A percentile compares a stretch with the other conserved stretches of the same genome.
These are phyloP conservation scores for Theristicus caerulescens DNA, from an alignment of 2,113 vertebrate species.

Conservation along the genomic window DNA sequence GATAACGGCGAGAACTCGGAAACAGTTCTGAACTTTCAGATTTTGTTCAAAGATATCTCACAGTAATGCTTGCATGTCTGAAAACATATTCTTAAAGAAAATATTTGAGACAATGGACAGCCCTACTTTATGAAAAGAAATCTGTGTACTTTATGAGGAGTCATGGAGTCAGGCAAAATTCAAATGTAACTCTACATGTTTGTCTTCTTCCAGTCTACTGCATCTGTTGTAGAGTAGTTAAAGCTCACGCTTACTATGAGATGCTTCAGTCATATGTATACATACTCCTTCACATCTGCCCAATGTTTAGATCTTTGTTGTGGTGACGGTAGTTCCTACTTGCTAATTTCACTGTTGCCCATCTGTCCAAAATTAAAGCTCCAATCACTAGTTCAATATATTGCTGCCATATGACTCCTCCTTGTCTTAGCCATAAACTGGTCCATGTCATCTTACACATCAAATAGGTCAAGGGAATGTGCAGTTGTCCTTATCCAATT, in stretches of 20 bases:
- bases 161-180: neutral
- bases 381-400: neutral
- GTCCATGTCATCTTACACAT: neutral
- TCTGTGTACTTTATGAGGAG: neutral
- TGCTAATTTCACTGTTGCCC: neutral
- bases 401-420: neutral
- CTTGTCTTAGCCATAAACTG: neutral
- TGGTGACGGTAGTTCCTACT: neutral
- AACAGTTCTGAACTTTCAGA: neutral
- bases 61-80: neutral
- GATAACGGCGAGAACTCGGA: neutral
- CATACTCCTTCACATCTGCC: neutral
- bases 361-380: neutral
- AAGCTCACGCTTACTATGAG: neutral
- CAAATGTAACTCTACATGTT: neutral
- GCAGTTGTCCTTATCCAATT: neutral
- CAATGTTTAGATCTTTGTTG: neutral
- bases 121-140: neutral
- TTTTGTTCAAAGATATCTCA: neutral
- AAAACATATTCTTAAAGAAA: neutral
- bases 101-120: neutral
- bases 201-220: neutral
- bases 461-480: neutral
- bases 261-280: neutral
- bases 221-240: neutral